Conservation (phyloP, 2,888 invertebrate genomes). For the Alitta virens region DNA sequence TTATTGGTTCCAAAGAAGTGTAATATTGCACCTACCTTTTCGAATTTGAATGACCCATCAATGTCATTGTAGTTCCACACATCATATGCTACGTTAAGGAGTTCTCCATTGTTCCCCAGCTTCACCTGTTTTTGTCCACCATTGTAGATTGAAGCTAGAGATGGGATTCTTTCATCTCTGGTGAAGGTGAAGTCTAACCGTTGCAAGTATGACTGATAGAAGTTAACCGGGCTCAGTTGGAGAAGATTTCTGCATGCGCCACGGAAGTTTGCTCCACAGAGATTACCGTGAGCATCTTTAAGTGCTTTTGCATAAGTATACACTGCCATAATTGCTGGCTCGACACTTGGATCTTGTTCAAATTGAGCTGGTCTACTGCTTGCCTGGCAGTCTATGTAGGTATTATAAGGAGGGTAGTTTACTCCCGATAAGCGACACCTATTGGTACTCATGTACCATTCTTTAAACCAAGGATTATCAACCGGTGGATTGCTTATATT, state of each 20-base stretch:
- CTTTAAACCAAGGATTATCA: slow-evolving; percentile 46
- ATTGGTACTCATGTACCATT: slow-evolving; percentile 42
- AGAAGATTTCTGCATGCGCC: slow-evolving; percentile 38
- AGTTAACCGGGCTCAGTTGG: slow-evolving; percentile 33
- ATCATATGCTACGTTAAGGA: slow-evolving; percentile 39
- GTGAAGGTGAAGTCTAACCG: slow-evolving; percentile 44
- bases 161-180: slow-evolving; percentile 41
- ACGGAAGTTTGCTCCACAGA: slow-evolving; percentile 32
- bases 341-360: slow-evolving; percentile 44
- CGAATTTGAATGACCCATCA: slow-evolving; percentile 18
- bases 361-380: slow-evolving; percentile 29
- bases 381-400: slow-evolving; percentile 27
- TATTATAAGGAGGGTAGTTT: slow-evolving; percentile 30
- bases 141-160: slow-evolving; percentile 47
- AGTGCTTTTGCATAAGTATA: slow-evolving; percentile 46
- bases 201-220: slow-evolving; percentile 40
- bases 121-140: slow-evolving; percentile 35
- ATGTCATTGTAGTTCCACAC: slow-evolving; percentile 47
- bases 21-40: slow-evolving; percentile 13
- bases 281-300: slow-evolving; percentile 37
- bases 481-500: slow-evolving; percentile 33
- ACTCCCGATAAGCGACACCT: slow-evolving; percentile 35
- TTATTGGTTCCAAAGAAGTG: too few relatives aligned
- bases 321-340: slow-evolving; percentile 48
- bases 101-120: slow-evolving; percentile 42